Conservation (phyloP, 2,113 vertebrate species). For the Pygoscelis antarcticus region DNA sequence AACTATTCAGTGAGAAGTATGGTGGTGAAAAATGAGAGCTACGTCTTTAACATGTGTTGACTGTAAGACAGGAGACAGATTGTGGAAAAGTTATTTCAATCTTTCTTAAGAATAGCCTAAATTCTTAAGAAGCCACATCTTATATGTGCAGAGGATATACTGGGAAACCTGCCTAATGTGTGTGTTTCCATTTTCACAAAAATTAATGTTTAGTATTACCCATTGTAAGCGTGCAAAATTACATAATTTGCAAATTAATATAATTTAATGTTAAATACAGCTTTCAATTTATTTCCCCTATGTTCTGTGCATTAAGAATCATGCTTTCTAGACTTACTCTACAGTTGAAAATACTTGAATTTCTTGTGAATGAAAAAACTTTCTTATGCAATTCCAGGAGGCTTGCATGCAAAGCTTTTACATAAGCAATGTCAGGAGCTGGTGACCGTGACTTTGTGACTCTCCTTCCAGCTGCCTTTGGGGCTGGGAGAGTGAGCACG, state of each 20-base stretch:
- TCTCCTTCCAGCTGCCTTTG: neutral
- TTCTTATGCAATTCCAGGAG: neutral
- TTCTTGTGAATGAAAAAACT: neutral
- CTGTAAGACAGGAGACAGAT: conserved; percentile 47
- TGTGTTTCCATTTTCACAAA: neutral
- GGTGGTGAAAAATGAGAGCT: conserved; percentile 45
- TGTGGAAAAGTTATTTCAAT: conserved; percentile 40
- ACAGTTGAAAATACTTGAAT: neutral
- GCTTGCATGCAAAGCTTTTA: neutral
- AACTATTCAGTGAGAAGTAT: conserved; percentile 49
- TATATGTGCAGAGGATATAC: neutral
- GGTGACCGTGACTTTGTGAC: neutral
- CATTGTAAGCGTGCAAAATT: neutral
- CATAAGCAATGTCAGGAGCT: neutral
- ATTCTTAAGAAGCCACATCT: neutral
- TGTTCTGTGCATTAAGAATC: neutral
- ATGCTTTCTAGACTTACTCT: neutral
- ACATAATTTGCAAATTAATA: neutral
- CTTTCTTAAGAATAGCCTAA: conserved; percentile 14
- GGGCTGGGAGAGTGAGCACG: neutral
- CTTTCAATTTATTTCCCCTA: neutral
- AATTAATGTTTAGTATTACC: neutral
- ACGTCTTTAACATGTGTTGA: conserved; percentile 17
- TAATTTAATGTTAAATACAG: neutral
- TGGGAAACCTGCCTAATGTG: neutral